Conservation (phyloP, 2,888 invertebrate species). For the Clusia tigrina region DNA sequence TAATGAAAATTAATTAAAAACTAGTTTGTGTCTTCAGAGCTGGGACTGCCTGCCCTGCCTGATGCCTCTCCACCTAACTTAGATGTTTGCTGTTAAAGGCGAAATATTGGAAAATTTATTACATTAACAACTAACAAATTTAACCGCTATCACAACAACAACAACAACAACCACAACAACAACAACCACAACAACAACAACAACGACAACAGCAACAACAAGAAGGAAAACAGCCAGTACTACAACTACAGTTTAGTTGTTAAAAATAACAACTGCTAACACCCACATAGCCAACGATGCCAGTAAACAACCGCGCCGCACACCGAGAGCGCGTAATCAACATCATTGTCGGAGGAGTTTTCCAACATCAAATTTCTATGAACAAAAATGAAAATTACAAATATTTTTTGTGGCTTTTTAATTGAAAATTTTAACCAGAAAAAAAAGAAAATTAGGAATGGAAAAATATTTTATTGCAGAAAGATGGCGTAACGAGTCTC, state of each 20-base stretch:
- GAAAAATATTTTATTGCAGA: too few relatives aligned
- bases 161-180: not conserved
- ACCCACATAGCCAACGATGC: not conserved
- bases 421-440: not conserved
- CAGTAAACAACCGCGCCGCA: not conserved
- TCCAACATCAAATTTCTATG: not conserved
- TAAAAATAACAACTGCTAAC: not conserved
- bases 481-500: too few relatives aligned
- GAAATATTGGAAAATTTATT: not conserved
- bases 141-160: not conserved
- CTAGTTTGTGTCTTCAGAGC: too few relatives aligned
- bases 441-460: not conserved
- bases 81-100: not conserved
- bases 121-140: not conserved
- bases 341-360: slow-evolving; percentile 3
- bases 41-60: too few relatives aligned
- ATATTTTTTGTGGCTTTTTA: not conserved
- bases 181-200: too few relatives aligned
- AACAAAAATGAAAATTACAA: not conserved
- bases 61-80: too few relatives aligned
- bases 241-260: not conserved
- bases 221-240: too few relatives aligned
- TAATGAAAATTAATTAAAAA: too few relatives aligned
- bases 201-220: too few relatives aligned
- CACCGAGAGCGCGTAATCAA: not conserved